These are phyloP conservation scores for Caenorhabditis sp. DNA, from an alignment of 2,888 invertebrate species.

Conservation along the genomic window DNA sequence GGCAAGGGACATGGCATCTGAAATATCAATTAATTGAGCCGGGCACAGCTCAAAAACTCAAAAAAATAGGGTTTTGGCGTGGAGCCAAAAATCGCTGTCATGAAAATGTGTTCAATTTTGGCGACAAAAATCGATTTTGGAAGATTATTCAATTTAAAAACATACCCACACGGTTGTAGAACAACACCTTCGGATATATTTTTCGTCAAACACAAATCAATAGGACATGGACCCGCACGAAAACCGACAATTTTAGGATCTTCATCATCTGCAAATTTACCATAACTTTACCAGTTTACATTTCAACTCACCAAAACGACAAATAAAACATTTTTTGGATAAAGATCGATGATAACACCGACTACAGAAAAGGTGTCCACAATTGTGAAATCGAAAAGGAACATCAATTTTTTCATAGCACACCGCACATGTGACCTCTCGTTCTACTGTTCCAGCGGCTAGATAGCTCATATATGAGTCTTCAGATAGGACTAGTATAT, in stretches of 20 bases:
- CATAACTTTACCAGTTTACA: not conserved
- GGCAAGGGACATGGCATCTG: slow-evolving; percentile 6
- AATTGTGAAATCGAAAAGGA: not conserved
- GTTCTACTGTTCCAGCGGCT: not conserved
- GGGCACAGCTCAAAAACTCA: no score
- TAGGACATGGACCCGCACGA: slow-evolving; percentile 25
- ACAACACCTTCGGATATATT: slow-evolving; percentile 2
- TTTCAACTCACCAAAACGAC: not conserved
- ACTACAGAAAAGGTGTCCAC: not conserved
- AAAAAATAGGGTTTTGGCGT: no score
- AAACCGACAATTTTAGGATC: slow-evolving; percentile 4
- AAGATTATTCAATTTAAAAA: not conserved
- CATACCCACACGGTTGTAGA: slow-evolving; percentile 22
- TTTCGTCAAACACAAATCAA: slow-evolving; percentile 13
- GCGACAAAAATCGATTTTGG: no score
- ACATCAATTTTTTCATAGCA: not conserved
- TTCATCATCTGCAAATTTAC: not conserved
- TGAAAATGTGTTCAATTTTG: no score
- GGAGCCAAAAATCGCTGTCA: no score
- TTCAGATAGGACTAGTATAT: not conserved
- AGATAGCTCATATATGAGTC: not conserved
- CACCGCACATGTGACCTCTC: not conserved
- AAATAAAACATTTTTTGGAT: not conserved
- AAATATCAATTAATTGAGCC: not conserved
- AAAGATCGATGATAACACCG: not conserved